Percentiles rank a stretch among this genome's conserved stretches.
These are phyloP conservation scores for Tachuris rubrigastra DNA, from an alignment of 2,113 vertebrate genomes.

Conservation along the genomic window DNA sequence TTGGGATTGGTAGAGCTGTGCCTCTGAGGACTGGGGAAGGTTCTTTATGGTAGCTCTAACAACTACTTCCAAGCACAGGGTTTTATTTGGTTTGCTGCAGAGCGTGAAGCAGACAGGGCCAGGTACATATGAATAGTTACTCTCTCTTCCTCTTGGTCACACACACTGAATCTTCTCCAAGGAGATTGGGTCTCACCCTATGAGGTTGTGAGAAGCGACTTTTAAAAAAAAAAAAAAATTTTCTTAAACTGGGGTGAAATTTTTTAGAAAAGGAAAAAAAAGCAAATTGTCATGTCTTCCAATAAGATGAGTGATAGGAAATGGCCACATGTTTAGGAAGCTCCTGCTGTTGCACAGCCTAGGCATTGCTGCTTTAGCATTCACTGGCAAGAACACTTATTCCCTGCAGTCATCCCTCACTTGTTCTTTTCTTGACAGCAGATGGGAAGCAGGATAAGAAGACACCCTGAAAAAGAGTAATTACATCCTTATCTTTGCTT, in stretches of 20 bases:
- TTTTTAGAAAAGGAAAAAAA: not conserved
- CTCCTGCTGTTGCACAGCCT: not conserved
- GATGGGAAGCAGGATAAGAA: slow-evolving; percentile 8
- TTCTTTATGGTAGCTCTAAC: not conserved
- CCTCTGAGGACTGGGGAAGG: not conserved
- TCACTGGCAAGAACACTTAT: not conserved
- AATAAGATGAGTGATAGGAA: not conserved
- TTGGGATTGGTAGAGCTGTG: not conserved
- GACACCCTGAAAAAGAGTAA: slow-evolving; percentile 1
- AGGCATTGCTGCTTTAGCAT: not conserved
- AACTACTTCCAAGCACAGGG: not conserved
- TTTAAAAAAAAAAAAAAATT: too few species aligned
- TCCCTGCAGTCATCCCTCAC: not conserved
- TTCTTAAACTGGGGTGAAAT: not conserved
- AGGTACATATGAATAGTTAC: not conserved
- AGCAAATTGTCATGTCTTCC: not conserved
- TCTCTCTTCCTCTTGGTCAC: not conserved
- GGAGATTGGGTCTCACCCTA: not conserved
- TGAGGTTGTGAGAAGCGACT: not conserved
- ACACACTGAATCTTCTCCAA: not conserved
- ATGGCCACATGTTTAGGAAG: not conserved
- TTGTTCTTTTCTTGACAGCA: not conserved
- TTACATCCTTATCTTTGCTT: slow-evolving; percentile 31
- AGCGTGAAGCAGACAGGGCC: not conserved
- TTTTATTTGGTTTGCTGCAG: not conserved